Conservation (phyloP, 1,140 invertebrate species). For the Oncopeltus fasciatus region DNA sequence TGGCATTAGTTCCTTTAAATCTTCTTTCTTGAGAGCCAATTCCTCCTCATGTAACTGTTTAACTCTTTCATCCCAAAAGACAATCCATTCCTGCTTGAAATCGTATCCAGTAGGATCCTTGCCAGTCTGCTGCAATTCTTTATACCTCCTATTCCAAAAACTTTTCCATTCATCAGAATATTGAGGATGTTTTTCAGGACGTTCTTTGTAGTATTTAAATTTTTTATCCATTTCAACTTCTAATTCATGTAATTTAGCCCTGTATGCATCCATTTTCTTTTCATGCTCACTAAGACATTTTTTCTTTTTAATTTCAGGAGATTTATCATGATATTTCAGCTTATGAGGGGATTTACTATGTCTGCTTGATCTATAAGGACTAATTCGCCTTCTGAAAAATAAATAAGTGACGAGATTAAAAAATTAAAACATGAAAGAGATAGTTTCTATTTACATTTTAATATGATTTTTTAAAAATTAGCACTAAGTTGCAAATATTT, state of each 20-base stretch:
- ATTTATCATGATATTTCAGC: background rate
- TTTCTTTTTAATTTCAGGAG: background rate
- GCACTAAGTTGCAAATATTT: too few relatives aligned
- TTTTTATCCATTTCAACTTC: conserved; percentile 37
- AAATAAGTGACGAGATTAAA: too few relatives aligned
- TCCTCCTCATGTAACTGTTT: conserved; percentile 56
- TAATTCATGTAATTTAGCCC: conserved; percentile 27
- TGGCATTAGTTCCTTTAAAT: conserved; percentile 36
- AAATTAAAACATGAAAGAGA: too few relatives aligned
- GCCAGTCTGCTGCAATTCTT: conserved; percentile 41
- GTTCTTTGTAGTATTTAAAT: conserved; percentile 59
- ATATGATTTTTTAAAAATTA: too few relatives aligned
- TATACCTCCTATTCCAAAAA: conserved; percentile 67
- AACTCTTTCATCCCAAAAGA: conserved; percentile 65
- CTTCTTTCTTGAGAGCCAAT: conserved; percentile 39
- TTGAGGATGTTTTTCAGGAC: conserved; percentile 69
- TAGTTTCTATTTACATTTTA: too few relatives aligned
- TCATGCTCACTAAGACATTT: background rate
- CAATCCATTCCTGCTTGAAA: conserved; percentile 75
- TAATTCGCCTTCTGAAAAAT: background rate
- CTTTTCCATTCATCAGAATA: conserved; percentile 78
- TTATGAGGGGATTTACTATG: background rate
- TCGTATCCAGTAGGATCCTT: conserved; percentile 63
- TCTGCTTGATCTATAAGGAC: background rate
- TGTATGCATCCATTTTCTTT: background rate